A percentile compares a stretch with the other conserved stretches of the same genome.
These are phyloP conservation scores for Peromyscus californicus DNA, from an alignment of 2,113 vertebrate genomes.

Conservation along the genomic window DNA sequence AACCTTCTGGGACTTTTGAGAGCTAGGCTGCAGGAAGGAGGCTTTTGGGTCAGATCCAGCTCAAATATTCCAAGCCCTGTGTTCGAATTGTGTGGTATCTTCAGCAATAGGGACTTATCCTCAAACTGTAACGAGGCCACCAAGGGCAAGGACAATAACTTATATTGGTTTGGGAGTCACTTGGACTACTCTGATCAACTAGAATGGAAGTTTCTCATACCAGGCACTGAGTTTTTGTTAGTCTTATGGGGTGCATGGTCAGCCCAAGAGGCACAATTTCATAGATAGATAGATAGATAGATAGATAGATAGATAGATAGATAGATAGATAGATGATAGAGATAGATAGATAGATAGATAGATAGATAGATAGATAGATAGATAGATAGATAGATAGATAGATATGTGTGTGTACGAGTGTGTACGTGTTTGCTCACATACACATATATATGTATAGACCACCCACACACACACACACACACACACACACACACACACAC, in stretches of 20 bases:
- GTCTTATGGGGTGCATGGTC: neutral
- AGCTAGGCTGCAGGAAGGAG: neutral
- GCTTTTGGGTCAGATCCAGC: neutral
- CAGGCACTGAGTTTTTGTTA: neutral
- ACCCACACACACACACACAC: neutral
- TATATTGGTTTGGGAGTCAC: neutral
- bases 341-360: neutral
- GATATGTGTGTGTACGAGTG: no score
- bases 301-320: no score
- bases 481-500: neutral
- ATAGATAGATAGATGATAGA: no score
- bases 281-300: neutral
- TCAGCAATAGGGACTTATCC: neutral
- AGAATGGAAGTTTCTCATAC: neutral
- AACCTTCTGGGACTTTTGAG: neutral
- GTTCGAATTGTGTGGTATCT: neutral
- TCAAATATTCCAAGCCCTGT: neutral
- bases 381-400: no score
- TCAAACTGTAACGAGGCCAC: neutral
- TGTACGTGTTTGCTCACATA: neutral
- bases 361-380: no score
- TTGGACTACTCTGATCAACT: neutral
- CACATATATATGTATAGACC: neutral
- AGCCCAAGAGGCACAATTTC: neutral
- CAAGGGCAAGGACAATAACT: neutral